A percentile compares a stretch with the other conserved stretches of the same genome.
Conservation (phyloP, 2,113 vertebrate genomes). For the Oreochromis spilurus region DNA sequence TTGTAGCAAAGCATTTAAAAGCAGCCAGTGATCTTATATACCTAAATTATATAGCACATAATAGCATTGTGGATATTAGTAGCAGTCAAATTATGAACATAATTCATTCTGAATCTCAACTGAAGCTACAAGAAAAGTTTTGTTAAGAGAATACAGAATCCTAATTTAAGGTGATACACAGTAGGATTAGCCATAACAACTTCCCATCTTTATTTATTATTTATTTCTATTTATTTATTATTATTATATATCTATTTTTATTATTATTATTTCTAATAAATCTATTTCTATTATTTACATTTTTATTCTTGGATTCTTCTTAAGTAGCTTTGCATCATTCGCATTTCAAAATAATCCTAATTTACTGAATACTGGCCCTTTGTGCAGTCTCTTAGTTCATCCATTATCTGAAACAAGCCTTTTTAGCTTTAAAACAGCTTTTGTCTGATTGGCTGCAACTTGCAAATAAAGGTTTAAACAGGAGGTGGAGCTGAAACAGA, state of each 20-base stretch:
- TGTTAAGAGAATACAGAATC: background rate
- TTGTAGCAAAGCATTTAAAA: background rate
- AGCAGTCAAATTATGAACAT: rapidly evolving
- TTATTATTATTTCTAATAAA: background rate
- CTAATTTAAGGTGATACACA: background rate
- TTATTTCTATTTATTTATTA: background rate
- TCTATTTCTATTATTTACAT: background rate
- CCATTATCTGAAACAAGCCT: background rate
- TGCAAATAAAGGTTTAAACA: no score
- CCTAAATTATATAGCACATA: background rate
- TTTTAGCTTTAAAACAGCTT: background rate
- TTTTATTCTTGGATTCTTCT: background rate
- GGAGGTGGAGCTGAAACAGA: no score
- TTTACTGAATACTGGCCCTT: background rate
- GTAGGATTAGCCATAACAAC: rapidly evolving
- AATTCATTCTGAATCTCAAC: background rate
- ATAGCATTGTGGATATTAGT: background rate
- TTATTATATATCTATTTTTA: background rate
- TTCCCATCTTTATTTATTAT: background rate
- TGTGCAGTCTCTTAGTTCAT: background rate
- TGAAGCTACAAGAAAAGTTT: background rate
- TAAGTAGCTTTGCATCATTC: background rate
- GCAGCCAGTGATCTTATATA: rapidly evolving
- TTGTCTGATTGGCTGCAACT: background rate
- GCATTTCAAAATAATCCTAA: background rate